Base-by-base conservation (phyloP, 2,888 invertebrate species). In the Alloplasta piceator region DNA sequence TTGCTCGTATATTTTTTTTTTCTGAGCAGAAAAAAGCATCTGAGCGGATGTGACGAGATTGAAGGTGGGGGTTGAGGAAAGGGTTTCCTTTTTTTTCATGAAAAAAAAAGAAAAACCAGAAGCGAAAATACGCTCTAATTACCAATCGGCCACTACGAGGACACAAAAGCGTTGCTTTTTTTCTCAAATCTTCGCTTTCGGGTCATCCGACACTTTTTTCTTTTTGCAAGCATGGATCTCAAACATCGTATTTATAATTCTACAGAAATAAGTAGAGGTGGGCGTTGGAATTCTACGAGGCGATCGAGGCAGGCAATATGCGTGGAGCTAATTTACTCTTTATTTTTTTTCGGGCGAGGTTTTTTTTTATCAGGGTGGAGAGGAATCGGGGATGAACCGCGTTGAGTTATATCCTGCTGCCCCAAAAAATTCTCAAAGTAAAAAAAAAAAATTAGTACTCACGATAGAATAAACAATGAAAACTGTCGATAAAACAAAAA, bases 261-360 rank as follows among this genome's bases (percentile, higher is more conserved):
- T 78, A 83, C 78, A 75, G 70, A 78, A 78, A 70, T 74, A 78
- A 73, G 48, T 81, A 67, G 55, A 77, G 77, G 70, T 67, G 64
- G 85, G 84, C 76, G 36, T 71, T 63, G 78, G 85, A 84, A 82
- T 81, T 86, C 87, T 87, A 89, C 82, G 85, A 87, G 88, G 86
- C 84, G 81, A 83, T 88, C 80, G 86, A 87, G 87, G 85, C 89
- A 89, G 89, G 89, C 89, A 89, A 85, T 85, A 89, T 89, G 89
- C 89, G 88, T 89, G 89, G 76, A 75, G 73, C 78, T 74, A 75
- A 63, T 60, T 73, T 75, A 74, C 75, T 78, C 75, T 70, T 46
- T 70, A 14, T 64, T 64, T 48, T 67, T 55, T 56, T 63, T 43
- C 38, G 39, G 38, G 60, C 48, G 1, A 43, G 14, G 55, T 55